Evolutionary conservation across 2,113 vertebrate species (phyloP), one percentile per base, ranked within the genome.

Genomic region (Hiodon tergisus): DNA sequence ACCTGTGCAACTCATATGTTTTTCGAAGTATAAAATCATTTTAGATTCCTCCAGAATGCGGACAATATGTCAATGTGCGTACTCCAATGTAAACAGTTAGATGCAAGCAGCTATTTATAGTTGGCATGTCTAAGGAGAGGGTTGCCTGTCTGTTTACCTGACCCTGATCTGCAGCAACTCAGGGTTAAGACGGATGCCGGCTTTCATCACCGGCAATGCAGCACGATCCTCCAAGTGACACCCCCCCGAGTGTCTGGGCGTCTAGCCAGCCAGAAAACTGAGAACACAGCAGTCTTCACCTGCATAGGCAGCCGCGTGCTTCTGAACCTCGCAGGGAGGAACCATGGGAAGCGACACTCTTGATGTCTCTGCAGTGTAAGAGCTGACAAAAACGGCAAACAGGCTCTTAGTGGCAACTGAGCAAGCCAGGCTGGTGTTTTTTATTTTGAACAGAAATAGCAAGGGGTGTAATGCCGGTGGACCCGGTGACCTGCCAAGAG

Each of bases 241-340:
- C 67, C 51, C 69, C 69, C 17, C 69, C 55, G 31, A 6, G 69
- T 9, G 13, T 6, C 69, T 31, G n/a, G 46, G 60, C 51, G 46
- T 8, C 67, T 59, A 70, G 13, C n/a, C 67, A 59, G 51, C 77
- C 59, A 67, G 31, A 69, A 74, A 65, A 60, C 67, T 63, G 52
- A 69, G 72, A 74, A 55, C 67, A 73, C 4, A 8, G 51, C 54
- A 60, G 55, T 63, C 63, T 50, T 31, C 70, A 8, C n/a, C 69
- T 50, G 53, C 53, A 62, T 48, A 47, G 46, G 53, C 54, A 53
- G 53, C 5, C 54, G 50, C 47, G 71, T 53, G 61, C 62, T 50
- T 10, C n/a, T 46, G 16, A 17, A 51, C n/a, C 10, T 31, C 60
- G 46, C 4, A 46, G n/a, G 13, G 55, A 4, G 47, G 46, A 60